Percentiles rank a stretch among this genome's conserved stretches.
These are phyloP conservation scores for Rhagologus leucostigma DNA, from an alignment of 2,113 vertebrate species.

Conservation along the genomic window DNA sequence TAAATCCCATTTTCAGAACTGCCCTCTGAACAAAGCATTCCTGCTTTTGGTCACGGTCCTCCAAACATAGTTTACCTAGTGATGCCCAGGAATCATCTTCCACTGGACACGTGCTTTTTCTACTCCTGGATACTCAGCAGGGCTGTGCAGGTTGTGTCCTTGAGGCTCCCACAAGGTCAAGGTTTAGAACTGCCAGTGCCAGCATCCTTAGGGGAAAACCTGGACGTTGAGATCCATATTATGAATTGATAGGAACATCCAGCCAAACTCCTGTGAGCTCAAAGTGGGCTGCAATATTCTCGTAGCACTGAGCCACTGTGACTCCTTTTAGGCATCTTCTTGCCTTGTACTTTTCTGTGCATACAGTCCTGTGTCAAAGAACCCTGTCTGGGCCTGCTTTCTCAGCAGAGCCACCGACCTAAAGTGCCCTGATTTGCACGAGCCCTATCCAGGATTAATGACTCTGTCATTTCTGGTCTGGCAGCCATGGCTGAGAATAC, in stretches of 20 bases:
- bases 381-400: background rate
- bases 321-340: background rate
- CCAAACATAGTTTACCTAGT: background rate
- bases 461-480: background rate
- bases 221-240: background rate
- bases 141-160: background rate
- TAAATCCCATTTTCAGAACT: background rate
- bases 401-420: background rate
- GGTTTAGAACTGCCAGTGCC: background rate
- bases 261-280: background rate
- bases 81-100: background rate
- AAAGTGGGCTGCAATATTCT: background rate
- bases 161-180: background rate
- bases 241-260: background rate
- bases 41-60: rapidly evolving
- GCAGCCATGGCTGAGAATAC: background rate
- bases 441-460: background rate
- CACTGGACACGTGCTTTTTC: background rate
- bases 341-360: background rate
- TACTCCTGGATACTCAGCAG: background rate
- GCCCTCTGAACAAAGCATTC: background rate
- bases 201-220: background rate
- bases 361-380: background rate
- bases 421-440: background rate
- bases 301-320: background rate